phyloP scores from a whole-genome alignment of 1,140 invertebrate genomes.

The Scaptodrosophila lebanonensis region DNA sequence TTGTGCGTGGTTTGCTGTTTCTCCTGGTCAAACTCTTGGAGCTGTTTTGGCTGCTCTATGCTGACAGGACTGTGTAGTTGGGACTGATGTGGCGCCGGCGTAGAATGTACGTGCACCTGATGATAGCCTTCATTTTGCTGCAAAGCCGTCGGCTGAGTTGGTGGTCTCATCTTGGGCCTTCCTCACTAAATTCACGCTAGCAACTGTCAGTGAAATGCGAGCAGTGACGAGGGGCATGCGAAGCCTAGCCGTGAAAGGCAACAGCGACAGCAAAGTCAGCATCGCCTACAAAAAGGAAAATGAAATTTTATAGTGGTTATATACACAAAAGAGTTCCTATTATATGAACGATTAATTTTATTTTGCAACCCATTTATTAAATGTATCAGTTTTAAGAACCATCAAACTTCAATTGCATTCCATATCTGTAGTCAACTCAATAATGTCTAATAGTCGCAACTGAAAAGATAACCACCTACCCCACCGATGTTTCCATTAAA shows the following conservation, averaged over 20 bases:
- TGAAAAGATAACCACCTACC: too few species aligned
- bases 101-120: conserved; percentile 31
- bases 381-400: too few species aligned
- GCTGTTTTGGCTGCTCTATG: not conserved
- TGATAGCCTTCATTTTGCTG: conserved; percentile 59
- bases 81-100: conserved; percentile 26
- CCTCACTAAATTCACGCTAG: not conserved
- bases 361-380: too few species aligned
- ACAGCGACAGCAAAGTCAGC: conserved; percentile 35
- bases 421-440: too few species aligned
- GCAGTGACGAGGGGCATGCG: not conserved
- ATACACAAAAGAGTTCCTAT: not conserved
- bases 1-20: conserved; percentile 22
- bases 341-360: conserved; percentile 5
- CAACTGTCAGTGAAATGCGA: not conserved
- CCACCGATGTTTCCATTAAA: too few species aligned
- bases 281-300: conserved; percentile 16
- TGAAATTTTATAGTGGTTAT: not conserved
- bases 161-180: conserved; percentile 54
- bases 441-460: too few species aligned
- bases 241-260: conserved; percentile 55
- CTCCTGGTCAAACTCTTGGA: conserved; percentile 4
- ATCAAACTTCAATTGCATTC: too few species aligned
- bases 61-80: too few species aligned
- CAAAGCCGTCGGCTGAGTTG: conserved; percentile 45